Evolutionary conservation across 1,140 invertebrate genomes (phyloP).

Genomic region (Nomia melanderi): DNA sequence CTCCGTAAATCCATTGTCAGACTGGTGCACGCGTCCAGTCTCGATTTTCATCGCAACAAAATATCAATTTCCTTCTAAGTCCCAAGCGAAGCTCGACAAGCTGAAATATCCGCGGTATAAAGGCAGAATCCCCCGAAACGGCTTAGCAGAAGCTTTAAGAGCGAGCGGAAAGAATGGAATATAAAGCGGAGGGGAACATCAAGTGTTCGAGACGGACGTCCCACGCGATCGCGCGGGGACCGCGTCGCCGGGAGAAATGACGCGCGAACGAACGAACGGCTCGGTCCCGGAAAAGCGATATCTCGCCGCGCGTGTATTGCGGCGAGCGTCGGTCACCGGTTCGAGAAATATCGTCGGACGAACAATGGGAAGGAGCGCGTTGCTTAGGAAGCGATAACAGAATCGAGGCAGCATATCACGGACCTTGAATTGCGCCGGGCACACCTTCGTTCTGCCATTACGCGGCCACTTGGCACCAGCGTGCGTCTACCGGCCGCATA

Average conservation of each 20-base stretch:
- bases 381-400: slow-evolving; percentile 60
- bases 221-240: not conserved
- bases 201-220: not conserved
- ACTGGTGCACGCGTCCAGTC: too few relatives aligned
- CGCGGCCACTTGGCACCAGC: slow-evolving; percentile 54
- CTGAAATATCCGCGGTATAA: too few relatives aligned
- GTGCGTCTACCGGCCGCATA: slow-evolving; percentile 24
- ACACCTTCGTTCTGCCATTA: slow-evolving; percentile 62
- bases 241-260: slow-evolving; percentile 15
- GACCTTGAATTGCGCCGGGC: slow-evolving; percentile 58
- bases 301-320: slow-evolving; percentile 29
- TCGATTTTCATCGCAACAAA: too few relatives aligned
- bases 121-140: too few relatives aligned
- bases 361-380: slow-evolving; percentile 60
- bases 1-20: too few relatives aligned
- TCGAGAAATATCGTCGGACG: slow-evolving; percentile 58
- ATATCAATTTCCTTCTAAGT: too few relatives aligned
- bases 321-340: not conserved
- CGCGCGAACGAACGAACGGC: not conserved
- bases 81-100: too few relatives aligned
- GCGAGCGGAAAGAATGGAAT: not conserved
- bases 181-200: not conserved
- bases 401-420: slow-evolving; percentile 61
- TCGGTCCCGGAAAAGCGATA: slow-evolving; percentile 56
- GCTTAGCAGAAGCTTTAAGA: too few relatives aligned